A percentile compares a stretch with the other conserved stretches of the same genome.
Conservation (phyloP, 2,797 vertebrate species). For the Rallus crepitans region DNA sequence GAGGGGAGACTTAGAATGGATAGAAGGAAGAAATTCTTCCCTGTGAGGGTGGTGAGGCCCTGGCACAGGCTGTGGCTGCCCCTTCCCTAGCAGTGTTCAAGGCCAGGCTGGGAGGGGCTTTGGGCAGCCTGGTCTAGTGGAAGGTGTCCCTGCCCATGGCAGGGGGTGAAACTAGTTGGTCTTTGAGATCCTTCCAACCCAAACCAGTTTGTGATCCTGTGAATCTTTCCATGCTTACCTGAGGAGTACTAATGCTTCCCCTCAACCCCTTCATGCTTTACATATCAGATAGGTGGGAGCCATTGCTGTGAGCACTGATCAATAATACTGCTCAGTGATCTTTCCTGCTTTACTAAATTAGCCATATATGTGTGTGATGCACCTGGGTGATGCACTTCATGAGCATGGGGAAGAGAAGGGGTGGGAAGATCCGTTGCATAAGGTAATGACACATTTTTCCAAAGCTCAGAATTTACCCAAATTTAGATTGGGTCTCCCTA, state of each 20-base stretch:
- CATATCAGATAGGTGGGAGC: background rate
- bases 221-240: background rate
- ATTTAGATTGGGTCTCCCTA: rapidly evolving
- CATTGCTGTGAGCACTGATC: background rate
- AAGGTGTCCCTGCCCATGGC: no score
- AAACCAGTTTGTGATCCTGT: no score
- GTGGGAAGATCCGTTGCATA: background rate
- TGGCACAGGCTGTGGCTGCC: no score
- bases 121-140: no score
- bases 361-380: rapidly evolving
- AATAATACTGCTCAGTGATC: background rate
- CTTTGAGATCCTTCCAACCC: no score
- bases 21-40: no score
- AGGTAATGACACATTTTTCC: background rate
- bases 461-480: background rate
- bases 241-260: background rate
- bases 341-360: background rate
- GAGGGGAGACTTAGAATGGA: no score
- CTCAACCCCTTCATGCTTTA: background rate
- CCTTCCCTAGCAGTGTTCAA: no score
- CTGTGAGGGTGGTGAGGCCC: no score
- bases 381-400: background rate
- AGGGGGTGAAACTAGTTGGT: no score
- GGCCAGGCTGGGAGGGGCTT: no score
- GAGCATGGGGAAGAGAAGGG: background rate